A percentile compares a stretch with the other conserved stretches of the same genome.
These are phyloP conservation scores for Brachyhypopomus gauderio DNA, from an alignment of 2,113 vertebrate species.

Conservation along the genomic window DNA sequence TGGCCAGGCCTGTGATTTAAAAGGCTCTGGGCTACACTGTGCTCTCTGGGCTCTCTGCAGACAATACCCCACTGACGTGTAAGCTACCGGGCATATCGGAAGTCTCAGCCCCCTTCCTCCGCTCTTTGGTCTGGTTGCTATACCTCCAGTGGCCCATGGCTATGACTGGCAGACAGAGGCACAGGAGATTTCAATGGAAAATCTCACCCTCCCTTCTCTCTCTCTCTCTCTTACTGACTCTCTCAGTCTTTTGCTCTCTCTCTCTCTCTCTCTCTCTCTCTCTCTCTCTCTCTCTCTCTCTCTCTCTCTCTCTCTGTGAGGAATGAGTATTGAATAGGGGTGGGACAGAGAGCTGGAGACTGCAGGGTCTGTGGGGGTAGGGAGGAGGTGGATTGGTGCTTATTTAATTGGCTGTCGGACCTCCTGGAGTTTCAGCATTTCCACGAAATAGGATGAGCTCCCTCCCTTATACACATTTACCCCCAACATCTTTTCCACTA, in stretches of 20 bases:
- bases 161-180: constrained; percentile 58
- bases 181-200: constrained; percentile 53
- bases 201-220: constrained; percentile 35
- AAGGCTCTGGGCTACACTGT: constrained; percentile 41
- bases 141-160: constrained; percentile 57
- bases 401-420: constrained; percentile 70
- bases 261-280: constrained; percentile 56
- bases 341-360: constrained; percentile 47
- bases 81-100: constrained; percentile 52
- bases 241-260: constrained; percentile 52
- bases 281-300: constrained; percentile 52
- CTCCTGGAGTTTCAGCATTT: constrained; percentile 67
- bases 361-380: constrained; percentile 54
- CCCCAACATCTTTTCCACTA: constrained; percentile 57
- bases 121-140: constrained; percentile 52
- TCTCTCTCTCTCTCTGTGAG: constrained; percentile 60
- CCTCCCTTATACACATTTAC: constrained; percentile 47
- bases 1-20: constrained; percentile 32
- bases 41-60: constrained; percentile 41
- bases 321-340: constrained; percentile 58
- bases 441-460: constrained; percentile 57
- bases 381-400: constrained; percentile 62
- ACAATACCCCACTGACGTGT: constrained; percentile 50
- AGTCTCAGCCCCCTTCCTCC: constrained; percentile 50
- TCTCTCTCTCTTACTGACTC: constrained; percentile 46